Base-by-base conservation (phyloP, 2,113 vertebrate species). In the Rousettus leschenaultii region DNA sequence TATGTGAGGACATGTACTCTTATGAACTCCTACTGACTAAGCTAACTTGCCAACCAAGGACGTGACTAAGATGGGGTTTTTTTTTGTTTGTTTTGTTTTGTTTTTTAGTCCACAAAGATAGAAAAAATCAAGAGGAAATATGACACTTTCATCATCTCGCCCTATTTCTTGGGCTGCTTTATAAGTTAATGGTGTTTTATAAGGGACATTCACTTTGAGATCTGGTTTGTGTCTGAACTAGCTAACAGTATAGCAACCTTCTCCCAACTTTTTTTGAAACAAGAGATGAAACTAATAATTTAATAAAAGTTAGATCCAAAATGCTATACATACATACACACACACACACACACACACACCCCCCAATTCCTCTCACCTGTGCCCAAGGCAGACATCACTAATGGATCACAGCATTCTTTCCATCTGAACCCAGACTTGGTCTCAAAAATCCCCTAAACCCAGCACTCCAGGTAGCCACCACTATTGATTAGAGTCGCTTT, bases 301-400 rank as follows among this genome's bases (percentile, higher is more conserved):
- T 55, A 79, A 53, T 51, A n/a, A 79, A 63, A 79, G 33, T 43
- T 55, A 83, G 71, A 38, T 66, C 18, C 30, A 74, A 35, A 13
- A 65, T 43, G 33, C 45, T 40, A 10, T n/a, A 10, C 33, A n/a
- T 7, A 11, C 3, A 2, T 28, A n/a, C 28, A n/a, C n/a, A n/a
- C n/a, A n/a, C n/a, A n/a, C n/a, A n/a, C n/a, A n/a, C n/a, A n/a
- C n/a, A n/a, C n/a, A n/a, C n/a, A n/a, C n/a, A n/a, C n/a, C n/a
- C n/a, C 7, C 61, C 59, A 6, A n/a, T 9, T 40, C 11, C 51
- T 28, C 38, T 40, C 12, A n/a, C 38, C 63, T 66, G 24, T 95
- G 63, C 33, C 63, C 84, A 12, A 53, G 33, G 63, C 61, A 96
- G 96, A 87, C 90, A 87, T 70, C 28, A 65, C 84, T 79, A 79